These are phyloP conservation scores for Armadillidium nasatum DNA, from an alignment of 1,140 invertebrate species.

Conservation along the genomic window DNA sequence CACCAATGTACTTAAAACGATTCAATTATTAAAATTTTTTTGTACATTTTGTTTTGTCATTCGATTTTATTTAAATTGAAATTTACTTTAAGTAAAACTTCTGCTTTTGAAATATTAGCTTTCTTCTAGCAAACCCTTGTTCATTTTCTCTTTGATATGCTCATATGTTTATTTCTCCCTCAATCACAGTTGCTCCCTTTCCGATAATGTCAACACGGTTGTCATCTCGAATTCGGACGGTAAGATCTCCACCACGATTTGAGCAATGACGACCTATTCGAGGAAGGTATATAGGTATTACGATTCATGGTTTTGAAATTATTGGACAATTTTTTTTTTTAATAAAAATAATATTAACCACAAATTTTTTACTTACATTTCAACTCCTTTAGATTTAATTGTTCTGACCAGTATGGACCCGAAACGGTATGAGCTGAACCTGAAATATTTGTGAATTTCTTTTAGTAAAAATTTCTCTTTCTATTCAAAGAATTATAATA, in stretches of 20 bases:
- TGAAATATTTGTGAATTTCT: not conserved
- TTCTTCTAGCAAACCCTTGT: too few species aligned
- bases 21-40: too few species aligned
- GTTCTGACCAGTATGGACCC: conserved; percentile 52
- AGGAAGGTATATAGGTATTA: not conserved
- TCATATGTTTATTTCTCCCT: conserved; percentile 40
- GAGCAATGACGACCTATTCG: conserved; percentile 51
- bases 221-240: conserved; percentile 45
- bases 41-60: too few species aligned
- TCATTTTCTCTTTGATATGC: too few species aligned
- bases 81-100: too few species aligned
- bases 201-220: conserved; percentile 49
- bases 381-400: conserved; percentile 38
- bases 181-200: conserved; percentile 48
- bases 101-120: too few species aligned
- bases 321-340: too few species aligned
- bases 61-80: too few species aligned
- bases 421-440: conserved; percentile 56
- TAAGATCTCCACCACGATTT: conserved; percentile 50
- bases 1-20: too few species aligned
- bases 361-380: conserved; percentile 25
- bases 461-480: too few species aligned
- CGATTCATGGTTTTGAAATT: too few species aligned
- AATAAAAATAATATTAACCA: not conserved
- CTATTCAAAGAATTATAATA: too few species aligned